Evolutionary conservation across 2,113 vertebrate genomes (phyloP).

Genomic region (Pogona vitticeps): DNA sequence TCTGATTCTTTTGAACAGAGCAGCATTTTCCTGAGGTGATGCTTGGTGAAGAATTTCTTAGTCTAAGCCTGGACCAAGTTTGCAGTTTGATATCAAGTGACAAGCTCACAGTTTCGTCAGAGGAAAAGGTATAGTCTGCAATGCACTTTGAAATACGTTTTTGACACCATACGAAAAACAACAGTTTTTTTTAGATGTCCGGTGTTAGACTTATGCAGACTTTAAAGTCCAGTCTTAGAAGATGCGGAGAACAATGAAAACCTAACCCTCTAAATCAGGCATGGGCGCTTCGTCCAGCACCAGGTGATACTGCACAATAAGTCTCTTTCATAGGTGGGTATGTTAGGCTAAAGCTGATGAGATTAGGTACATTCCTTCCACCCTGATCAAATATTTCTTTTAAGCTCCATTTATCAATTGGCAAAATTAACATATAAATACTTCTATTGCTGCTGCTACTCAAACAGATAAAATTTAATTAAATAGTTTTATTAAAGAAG

Average conservation of each 20-base stretch:
- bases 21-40: slow-evolving; percentile 96
- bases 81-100: slow-evolving; percentile 96
- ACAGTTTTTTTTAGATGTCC: background rate
- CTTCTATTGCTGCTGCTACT: background rate
- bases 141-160: too few relatives aligned
- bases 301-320: background rate
- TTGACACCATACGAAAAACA: background rate
- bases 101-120: slow-evolving; percentile 94
- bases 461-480: background rate
- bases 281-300: too few relatives aligned
- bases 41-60: slow-evolving; percentile 94
- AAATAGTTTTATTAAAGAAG: too few relatives aligned
- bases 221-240: background rate
- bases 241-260: background rate
- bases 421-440: background rate
- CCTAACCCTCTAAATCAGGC: background rate
- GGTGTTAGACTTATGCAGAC: too few relatives aligned
- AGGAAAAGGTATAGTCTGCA: slow-evolving; percentile 89
- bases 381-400: too few relatives aligned
- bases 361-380: background rate
- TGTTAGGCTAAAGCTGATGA: background rate
- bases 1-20: slow-evolving; percentile 84
- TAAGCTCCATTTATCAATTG: too few relatives aligned
- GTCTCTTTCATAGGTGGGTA: background rate
- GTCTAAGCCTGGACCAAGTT: slow-evolving; percentile 93